Evolutionary conservation across 2,797 vertebrate species (phyloP), one percentile per base, ranked within the genome.

Genomic region (Tapirus indicus): DNA sequence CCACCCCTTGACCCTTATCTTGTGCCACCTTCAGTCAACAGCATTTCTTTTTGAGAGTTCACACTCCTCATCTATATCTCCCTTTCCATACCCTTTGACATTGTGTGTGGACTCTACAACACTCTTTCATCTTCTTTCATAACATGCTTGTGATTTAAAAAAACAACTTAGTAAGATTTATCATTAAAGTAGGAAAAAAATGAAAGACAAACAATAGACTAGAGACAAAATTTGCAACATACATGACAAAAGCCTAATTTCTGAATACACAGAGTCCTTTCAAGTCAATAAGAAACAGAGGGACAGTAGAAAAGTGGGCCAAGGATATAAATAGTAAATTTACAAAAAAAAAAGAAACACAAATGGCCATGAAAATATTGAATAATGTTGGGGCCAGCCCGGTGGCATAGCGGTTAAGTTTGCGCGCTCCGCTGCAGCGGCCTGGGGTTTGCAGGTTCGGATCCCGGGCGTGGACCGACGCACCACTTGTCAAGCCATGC

Each of bases 331-430:
- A 14, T 52, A 60, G 29, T 82, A 79, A 79, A 68, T 71, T 80
- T 47, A 71, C 18, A 92, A 52, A 85, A 96, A 32, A 32, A 41
- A 80, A 87, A 44, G 3, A 85, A 75, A n/a, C n/a, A 71, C 35
- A 88, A 92, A 49, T 75, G 35, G 5, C 78, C 23, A 49, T 60
- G 58, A 74, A 95, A 94, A 80, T 93, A 92, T 35, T 72, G 25
- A 52, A 35, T 69, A 74, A 41, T 92, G 25, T 84, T 84, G 49
- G 38, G 38, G 38, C 38, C 38, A 38, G 38, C 38, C 38, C 38
- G 38, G 38, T 38, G 38, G 38, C 38, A 38, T 38, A 38, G 38
- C 2, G 38, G 38, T 38, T 38, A 38, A 38, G 38, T 38, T 38
- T 38, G 38, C 38, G 4, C 38, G 4, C 38, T 38, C 38, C 38